Percentiles rank a stretch among this genome's conserved stretches.
Conservation (phyloP, 1,140 invertebrate species). For the Rhagoletis zephyria region DNA sequence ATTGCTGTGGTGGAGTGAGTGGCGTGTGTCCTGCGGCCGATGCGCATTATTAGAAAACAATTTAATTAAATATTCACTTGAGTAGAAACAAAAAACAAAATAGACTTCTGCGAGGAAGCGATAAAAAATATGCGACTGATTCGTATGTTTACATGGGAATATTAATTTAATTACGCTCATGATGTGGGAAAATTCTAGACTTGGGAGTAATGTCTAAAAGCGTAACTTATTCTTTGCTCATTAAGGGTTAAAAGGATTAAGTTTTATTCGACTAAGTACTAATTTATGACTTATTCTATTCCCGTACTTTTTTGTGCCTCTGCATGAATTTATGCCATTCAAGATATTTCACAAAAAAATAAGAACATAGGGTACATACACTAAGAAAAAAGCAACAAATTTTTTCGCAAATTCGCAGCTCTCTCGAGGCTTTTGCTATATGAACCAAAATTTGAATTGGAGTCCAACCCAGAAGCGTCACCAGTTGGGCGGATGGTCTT, state of each 20-base stretch:
- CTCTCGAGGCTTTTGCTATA: no score
- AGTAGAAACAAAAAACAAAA: constrained; percentile 58
- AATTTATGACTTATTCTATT: no score
- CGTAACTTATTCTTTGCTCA: not conserved
- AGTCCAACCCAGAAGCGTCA: no score
- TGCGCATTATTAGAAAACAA: constrained; percentile 71
- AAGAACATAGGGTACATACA: no score
- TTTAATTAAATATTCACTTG: constrained; percentile 73
- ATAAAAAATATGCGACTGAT: constrained; percentile 33
- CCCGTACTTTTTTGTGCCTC: no score
- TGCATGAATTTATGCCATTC: no score
- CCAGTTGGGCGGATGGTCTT: no score
- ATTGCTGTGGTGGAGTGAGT: constrained; percentile 59
- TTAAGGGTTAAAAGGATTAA: not conserved
- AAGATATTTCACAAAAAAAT: no score
- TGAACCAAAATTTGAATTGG: no score
- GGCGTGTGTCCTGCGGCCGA: constrained; percentile 62
- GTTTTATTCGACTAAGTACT: no score
- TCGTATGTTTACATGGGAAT: not conserved
- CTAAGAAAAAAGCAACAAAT: no score
- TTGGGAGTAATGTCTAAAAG: not conserved
- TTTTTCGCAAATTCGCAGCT: no score
- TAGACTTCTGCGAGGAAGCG: not conserved
- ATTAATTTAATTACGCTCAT: constrained; percentile 10
- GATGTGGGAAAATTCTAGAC: not conserved